phyloP scores from a whole-genome alignment of 92 coral and sea anemone genomes.

The Epizoanthus stellaris region DNA sequence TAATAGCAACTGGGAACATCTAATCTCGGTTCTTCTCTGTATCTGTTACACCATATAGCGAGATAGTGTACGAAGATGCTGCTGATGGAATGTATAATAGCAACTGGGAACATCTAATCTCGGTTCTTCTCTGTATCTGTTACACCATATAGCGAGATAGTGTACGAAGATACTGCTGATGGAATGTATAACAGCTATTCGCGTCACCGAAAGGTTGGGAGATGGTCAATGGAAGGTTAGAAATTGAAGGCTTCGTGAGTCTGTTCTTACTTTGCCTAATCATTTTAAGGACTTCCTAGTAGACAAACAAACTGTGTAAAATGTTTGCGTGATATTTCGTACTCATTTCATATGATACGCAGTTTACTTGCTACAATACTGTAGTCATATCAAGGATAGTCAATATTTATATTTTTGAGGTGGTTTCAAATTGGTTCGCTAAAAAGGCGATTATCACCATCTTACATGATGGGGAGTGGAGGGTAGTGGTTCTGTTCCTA shows the following conservation, averaged over 20 bases:
- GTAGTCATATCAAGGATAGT: too few species aligned
- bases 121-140: background rate
- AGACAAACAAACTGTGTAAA: too few species aligned
- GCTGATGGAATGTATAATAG: background rate
- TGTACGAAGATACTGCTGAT: slow-evolving; percentile 72
- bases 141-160: slow-evolving; percentile 56
- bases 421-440: too few species aligned
- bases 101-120: background rate
- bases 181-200: slow-evolving; percentile 56
- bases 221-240: slow-evolving; percentile 79
- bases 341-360: too few species aligned
- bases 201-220: slow-evolving; percentile 60
- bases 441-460: too few species aligned
- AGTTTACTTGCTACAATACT: too few species aligned
- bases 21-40: background rate
- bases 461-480: too few species aligned
- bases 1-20: background rate
- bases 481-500: too few species aligned
- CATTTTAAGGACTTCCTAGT: too few species aligned
- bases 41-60: slow-evolving; percentile 46
- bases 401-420: too few species aligned
- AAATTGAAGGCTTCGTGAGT: background rate
- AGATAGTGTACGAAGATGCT: slow-evolving; percentile 68
- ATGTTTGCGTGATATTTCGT: too few species aligned
- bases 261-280: background rate